These are phyloP conservation scores for Trissolcus brochymenae DNA, from an alignment of 2,888 invertebrate genomes.

Conservation along the genomic window DNA sequence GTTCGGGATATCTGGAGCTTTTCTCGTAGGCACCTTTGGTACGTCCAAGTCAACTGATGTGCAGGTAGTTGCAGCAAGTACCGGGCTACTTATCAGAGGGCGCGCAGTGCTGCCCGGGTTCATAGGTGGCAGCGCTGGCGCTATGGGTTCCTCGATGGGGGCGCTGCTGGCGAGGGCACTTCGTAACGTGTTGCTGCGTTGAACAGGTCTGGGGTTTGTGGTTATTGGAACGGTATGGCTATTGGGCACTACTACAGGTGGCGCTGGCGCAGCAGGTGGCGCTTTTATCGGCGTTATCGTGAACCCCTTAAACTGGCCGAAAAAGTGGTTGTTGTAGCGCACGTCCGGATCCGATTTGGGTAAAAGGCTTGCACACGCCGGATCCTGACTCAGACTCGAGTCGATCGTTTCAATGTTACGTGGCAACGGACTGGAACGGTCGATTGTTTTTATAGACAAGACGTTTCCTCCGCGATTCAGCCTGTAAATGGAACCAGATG, in stretches of 20 bases:
- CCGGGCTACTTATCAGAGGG: slow-evolving; percentile 89
- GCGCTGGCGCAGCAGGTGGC: slow-evolving; percentile 81
- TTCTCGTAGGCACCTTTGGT: slow-evolving; percentile 78
- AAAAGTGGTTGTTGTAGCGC: slow-evolving; percentile 80
- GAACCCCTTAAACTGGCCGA: slow-evolving; percentile 92
- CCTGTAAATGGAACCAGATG: slow-evolving; percentile 59
- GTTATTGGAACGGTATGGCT: slow-evolving; percentile 73
- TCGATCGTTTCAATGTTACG: slow-evolving; percentile 73
- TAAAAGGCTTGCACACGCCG: slow-evolving; percentile 73
- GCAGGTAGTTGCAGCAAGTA: slow-evolving; percentile 88
- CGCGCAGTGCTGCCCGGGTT: slow-evolving; percentile 81
- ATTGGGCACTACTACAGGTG: slow-evolving; percentile 79
- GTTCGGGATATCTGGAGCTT: slow-evolving; percentile 80
- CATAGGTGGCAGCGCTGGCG: slow-evolving; percentile 81
- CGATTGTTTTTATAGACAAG: slow-evolving; percentile 71
- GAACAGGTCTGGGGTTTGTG: slow-evolving; percentile 66
- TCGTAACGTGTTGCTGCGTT: slow-evolving; percentile 61
- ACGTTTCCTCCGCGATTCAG: slow-evolving; percentile 67
- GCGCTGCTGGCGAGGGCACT: slow-evolving; percentile 48
- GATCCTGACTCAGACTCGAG: slow-evolving; percentile 72
- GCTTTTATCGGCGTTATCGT: slow-evolving; percentile 82
- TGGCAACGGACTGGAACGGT: slow-evolving; percentile 69
- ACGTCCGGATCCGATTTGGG: slow-evolving; percentile 72
- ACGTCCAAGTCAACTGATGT: slow-evolving; percentile 85
- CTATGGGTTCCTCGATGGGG: slow-evolving; percentile 52